phyloP scores from a whole-genome alignment of 2,113 vertebrate species.

The Cyprinodon variegatus region DNA sequence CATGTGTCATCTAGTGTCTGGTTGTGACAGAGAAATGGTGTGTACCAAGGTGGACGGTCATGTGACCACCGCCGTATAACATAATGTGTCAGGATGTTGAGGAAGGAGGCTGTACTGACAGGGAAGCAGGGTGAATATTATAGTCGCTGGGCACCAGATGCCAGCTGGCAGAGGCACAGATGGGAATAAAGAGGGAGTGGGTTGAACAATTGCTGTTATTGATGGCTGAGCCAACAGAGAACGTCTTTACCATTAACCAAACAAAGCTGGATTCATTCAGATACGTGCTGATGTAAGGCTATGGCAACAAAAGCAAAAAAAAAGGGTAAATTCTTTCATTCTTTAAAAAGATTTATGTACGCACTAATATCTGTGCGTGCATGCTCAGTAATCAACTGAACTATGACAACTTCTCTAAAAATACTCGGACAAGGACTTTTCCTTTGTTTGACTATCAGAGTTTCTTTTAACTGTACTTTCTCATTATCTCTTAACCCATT shows the following conservation, averaged over 20 bases:
- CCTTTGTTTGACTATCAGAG: constrained; percentile 61
- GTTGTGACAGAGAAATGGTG: constrained; percentile 85
- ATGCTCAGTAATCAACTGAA: not conserved
- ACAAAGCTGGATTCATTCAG: constrained; percentile 83
- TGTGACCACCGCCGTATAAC: constrained; percentile 86
- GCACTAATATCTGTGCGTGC: not conserved
- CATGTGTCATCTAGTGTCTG: constrained; percentile 85
- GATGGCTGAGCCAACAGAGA: constrained; percentile 85
- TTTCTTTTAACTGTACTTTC: constrained; percentile 42
- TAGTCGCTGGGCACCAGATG: constrained; percentile 74
- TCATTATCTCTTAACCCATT: constrained; percentile 73
- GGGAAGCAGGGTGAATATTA: constrained; percentile 54
- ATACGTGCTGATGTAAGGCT: constrained; percentile 79
- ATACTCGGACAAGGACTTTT: constrained; percentile 16
- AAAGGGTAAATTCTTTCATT: constrained; percentile 64
- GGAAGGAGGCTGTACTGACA: constrained; percentile 23
- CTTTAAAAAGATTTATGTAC: constrained; percentile 23
- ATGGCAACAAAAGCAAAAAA: constrained; percentile 72
- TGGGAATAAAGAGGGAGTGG: constrained; percentile 79
- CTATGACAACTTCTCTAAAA: not conserved
- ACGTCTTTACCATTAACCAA: constrained; percentile 77
- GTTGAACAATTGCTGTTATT: constrained; percentile 97
- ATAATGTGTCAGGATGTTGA: not conserved
- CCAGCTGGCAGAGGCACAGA: constrained; percentile 91
- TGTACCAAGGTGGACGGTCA: constrained; percentile 96